These are phyloP conservation scores for Amiota communis DNA, from an alignment of 2,888 invertebrate genomes.

Conservation along the genomic window DNA sequence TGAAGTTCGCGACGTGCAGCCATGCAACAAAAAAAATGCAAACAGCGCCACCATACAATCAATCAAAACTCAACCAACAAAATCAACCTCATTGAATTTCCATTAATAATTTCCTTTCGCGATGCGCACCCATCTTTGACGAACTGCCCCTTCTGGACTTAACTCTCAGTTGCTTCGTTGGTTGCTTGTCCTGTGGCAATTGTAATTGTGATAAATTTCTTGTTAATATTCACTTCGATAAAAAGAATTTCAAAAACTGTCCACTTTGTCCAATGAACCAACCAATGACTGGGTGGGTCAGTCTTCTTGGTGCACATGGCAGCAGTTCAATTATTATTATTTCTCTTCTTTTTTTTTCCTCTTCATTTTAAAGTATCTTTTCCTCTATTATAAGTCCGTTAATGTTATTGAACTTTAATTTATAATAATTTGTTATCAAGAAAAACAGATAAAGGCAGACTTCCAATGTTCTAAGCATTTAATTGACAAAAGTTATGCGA, in stretches of 20 bases:
- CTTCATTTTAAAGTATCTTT: slow-evolving; percentile 35
- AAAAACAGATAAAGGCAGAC: no score
- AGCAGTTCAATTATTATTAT: slow-evolving; percentile 54
- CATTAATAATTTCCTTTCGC: slow-evolving; percentile 68
- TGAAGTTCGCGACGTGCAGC: slow-evolving; percentile 3
- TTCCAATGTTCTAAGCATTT: slow-evolving; percentile 33
- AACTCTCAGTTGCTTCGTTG: no score
- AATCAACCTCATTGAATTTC: slow-evolving; percentile 68
- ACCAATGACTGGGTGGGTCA: no score
- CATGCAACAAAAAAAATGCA: slow-evolving; percentile 22
- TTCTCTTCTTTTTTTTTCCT: slow-evolving; percentile 29
- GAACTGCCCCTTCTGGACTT: slow-evolving; percentile 22
- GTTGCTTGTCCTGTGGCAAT: slow-evolving; percentile 58
- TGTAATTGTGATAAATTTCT: slow-evolving; percentile 67
- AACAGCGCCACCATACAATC: slow-evolving; percentile 53
- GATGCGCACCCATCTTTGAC: slow-evolving; percentile 40
- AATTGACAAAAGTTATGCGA: slow-evolving; percentile 45
- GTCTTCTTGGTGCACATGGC: slow-evolving; percentile 41
- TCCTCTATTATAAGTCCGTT: slow-evolving; percentile 43
- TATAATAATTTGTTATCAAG: slow-evolving; percentile 46
- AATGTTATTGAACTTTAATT: slow-evolving; percentile 31
- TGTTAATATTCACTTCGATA: slow-evolving; percentile 51
- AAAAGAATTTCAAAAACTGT: slow-evolving; percentile 43
- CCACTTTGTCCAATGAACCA: slow-evolving; percentile 27
- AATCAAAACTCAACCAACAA: slow-evolving; percentile 56